These are phyloP conservation scores for Syrista parreyssii DNA, from an alignment of 2,888 invertebrate species.

Conservation along the genomic window DNA sequence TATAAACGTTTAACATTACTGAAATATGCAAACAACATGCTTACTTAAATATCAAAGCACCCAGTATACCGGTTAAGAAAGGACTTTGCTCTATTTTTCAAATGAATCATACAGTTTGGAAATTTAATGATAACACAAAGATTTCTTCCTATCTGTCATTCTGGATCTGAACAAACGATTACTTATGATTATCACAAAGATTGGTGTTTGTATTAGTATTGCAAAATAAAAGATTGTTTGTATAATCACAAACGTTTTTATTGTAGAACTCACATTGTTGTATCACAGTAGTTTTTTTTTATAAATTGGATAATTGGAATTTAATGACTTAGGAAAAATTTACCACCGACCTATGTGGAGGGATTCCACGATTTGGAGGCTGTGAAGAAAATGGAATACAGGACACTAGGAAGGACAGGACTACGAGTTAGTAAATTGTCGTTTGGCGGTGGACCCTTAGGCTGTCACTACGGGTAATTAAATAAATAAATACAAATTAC, in stretches of 20 bases:
- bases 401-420: constrained; percentile 78
- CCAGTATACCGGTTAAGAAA: neutral
- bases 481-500: neutral
- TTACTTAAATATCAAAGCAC: neutral
- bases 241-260: neutral
- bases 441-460: constrained; percentile 81
- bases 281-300: neutral
- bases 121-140: neutral
- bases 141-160: too few species aligned
- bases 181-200: neutral
- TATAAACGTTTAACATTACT: neutral
- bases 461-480: constrained; percentile 78
- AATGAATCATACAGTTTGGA: neutral
- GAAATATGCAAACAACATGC: neutral
- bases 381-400: constrained; percentile 79
- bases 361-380: constrained; percentile 74
- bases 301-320: neutral
- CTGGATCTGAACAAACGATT: neutral
- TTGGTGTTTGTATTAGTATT: neutral
- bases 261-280: neutral
- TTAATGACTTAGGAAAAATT: constrained; percentile 30
- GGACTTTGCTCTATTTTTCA: neutral
- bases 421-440: constrained; percentile 78
- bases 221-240: neutral
- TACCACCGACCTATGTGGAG: constrained; percentile 74